Percentiles rank a stretch among this genome's conserved stretches.
Evolutionary conservation across 64 coral and sea anemone genomes (phyloP).

Genomic region (Pocillopora damicornis): DNA sequence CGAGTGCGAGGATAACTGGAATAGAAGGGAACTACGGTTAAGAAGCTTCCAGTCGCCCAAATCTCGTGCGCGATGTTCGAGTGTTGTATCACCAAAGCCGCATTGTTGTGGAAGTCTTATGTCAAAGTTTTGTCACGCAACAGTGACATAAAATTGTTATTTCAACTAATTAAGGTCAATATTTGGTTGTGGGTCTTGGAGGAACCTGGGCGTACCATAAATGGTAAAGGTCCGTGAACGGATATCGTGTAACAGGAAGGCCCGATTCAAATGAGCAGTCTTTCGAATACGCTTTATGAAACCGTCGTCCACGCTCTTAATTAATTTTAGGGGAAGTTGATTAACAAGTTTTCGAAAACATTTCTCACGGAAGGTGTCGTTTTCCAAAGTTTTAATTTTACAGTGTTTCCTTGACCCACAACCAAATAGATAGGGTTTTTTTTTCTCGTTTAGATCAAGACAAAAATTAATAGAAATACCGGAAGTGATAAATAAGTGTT

Average conservation of each 20-base stretch:
- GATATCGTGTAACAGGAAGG: too few relatives aligned
- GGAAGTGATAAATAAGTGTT: background rate
- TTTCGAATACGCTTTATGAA: too few relatives aligned
- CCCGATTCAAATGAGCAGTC: too few relatives aligned
- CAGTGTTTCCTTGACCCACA: background rate
- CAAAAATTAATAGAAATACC: background rate
- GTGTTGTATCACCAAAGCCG: background rate
- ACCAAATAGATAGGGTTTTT: background rate
- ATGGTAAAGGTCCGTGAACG: too few relatives aligned
- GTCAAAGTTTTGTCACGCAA: conserved; percentile 35
- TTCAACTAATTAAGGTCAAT: background rate
- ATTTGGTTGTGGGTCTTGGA: background rate
- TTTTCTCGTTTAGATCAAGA: background rate
- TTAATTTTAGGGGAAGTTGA: too few relatives aligned
- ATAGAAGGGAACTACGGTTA: conserved; percentile 43
- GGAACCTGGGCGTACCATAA: background rate
- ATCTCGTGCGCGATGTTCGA: conserved; percentile 41
- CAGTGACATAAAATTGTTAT: conserved; percentile 14
- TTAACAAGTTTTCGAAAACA: too few relatives aligned
- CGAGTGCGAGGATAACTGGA: conserved; percentile 30
- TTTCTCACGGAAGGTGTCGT: too few relatives aligned
- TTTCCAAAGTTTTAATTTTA: background rate
- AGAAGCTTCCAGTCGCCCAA: conserved; percentile 45
- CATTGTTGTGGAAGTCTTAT: conserved; percentile 46
- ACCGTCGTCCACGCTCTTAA: too few relatives aligned